phyloP scores from a whole-genome alignment of 1,140 invertebrate genomes.

The Drosophila dunni region DNA sequence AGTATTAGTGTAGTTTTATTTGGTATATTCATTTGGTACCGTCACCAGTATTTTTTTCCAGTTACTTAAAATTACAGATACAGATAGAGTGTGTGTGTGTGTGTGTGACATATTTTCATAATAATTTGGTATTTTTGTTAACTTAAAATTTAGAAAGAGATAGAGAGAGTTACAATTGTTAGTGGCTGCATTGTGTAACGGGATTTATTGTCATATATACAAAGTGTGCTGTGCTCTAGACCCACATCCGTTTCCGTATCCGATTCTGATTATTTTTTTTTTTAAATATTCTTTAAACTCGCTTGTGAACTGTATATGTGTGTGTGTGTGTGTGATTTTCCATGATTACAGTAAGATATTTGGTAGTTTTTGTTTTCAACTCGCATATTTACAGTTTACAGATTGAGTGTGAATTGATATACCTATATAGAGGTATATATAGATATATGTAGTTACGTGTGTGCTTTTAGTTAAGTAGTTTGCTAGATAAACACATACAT shows the following conservation, averaged over 20 bases:
- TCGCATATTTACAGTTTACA: conserved; percentile 66
- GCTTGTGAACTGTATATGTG: conserved; percentile 32
- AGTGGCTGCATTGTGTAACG: conserved; percentile 24
- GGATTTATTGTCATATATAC: conserved; percentile 49
- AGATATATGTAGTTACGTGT: conserved; percentile 1
- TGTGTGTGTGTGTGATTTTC: conserved; percentile 21
- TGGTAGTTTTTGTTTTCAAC: conserved; percentile 37
- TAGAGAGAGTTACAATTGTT: conserved; percentile 46
- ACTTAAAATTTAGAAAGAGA: conserved; percentile 28
- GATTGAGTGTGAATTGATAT: background rate
- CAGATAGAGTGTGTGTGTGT: conserved; percentile 19
- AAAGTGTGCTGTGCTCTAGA: conserved; percentile 40
- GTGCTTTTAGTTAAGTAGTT: conserved; percentile 35
- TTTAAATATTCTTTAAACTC: conserved; percentile 4
- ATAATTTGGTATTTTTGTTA: conserved; percentile 16
- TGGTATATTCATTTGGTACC: conserved; percentile 30
- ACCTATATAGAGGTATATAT: background rate
- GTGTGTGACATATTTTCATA: conserved; percentile 14
- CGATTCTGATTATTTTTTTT: conserved; percentile 11
- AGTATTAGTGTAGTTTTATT: conserved; percentile 5
- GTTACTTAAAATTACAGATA: conserved; percentile 40
- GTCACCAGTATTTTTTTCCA: conserved; percentile 32
- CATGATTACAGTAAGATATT: conserved; percentile 30
- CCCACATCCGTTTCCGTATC: conserved; percentile 27
- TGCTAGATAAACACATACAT: conserved; percentile 49